These are phyloP conservation scores for Drosophila picticornis DNA, from an alignment of 2,888 invertebrate species.

Conservation along the genomic window DNA sequence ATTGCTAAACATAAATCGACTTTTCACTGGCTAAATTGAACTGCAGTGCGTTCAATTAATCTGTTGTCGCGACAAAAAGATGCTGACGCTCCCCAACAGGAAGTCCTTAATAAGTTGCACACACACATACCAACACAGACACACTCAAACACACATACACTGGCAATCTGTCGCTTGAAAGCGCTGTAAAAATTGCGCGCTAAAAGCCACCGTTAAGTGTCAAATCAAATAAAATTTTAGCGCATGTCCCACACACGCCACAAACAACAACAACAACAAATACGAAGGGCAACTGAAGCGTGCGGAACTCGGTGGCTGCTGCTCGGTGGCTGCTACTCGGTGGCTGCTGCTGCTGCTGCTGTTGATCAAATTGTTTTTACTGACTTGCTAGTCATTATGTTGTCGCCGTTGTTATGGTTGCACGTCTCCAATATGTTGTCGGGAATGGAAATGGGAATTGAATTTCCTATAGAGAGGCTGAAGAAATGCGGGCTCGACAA, in stretches of 20 bases:
- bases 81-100: conserved; percentile 68
- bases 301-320: conserved; percentile 16
- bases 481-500: conserved; percentile 48
- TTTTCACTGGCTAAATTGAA: conserved; percentile 67
- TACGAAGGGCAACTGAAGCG: conserved; percentile 27
- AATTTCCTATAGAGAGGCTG: conserved; percentile 23
- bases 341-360: conserved; percentile 2
- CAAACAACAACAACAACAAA: conserved; percentile 20
- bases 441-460: conserved; percentile 25
- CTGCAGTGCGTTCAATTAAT: conserved; percentile 79
- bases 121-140: conserved; percentile 23
- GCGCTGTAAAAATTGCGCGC: conserved; percentile 44
- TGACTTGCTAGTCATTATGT: conserved; percentile 57
- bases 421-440: conserved; percentile 39
- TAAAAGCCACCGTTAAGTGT: conserved; percentile 66
- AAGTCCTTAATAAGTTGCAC: conserved; percentile 79
- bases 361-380: conserved; percentile 67
- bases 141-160: conserved; percentile 4
- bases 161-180: not conserved
- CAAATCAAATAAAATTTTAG: conserved; percentile 76
- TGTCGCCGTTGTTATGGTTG: conserved; percentile 28
- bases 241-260: conserved; percentile 80
- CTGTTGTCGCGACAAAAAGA: conserved; percentile 78
- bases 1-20: conserved; percentile 32
- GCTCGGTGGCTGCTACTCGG: conserved; percentile 6